Evolutionary conservation across 2,113 vertebrate genomes (phyloP), one percentile per base, ranked within the genome.

Genomic region (Apteryx owenii): DNA sequence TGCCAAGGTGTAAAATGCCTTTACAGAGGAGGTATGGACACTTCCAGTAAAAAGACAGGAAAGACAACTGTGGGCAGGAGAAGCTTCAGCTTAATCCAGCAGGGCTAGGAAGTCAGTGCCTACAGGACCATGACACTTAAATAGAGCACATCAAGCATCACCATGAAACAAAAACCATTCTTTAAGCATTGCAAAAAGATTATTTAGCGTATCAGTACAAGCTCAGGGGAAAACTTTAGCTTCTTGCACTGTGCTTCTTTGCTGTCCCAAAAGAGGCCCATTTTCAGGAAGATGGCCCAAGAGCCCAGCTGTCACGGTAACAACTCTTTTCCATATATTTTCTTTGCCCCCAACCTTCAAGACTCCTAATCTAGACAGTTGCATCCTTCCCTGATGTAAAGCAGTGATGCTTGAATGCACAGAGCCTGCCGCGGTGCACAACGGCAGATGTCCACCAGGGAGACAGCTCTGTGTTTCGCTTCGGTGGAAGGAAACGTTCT

Each of bases 241-340:
- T 85, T 60, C 38, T 72, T 48, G 9, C 4, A 76, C 46, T 70
- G 9, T 40, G 38, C 7, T 62, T 80, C 56, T 70, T 69, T 70
- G 15, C 18, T 73, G 26, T 44, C 68, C 20, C 58, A 66, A 46
- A 83, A 80, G 33, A 60, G 33, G 14, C 26, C 29, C 8, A 5
- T 82, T 87, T 85, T 81, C 70, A 87, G n/a, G 25, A 80, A 61
- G 56, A 61, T 3, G 2, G 17, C 25, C 19, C 42, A 82, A 80
- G 40, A 88, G 54, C 1, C 0, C 29, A 72, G 7, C 3, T 4
- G 1, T 6, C 56, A 14, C 17, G 0, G 8, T 66, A 13, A 53
- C 23, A 1, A 1, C 0, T 36, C 36, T 64, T 48, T 65, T 10
- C 8, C 36, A 8, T 44, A 22, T 11, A 28, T 46, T 44, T 51